phyloP scores from a whole-genome alignment of 2,888 invertebrate species.

The Ceriagrion tenellum region DNA sequence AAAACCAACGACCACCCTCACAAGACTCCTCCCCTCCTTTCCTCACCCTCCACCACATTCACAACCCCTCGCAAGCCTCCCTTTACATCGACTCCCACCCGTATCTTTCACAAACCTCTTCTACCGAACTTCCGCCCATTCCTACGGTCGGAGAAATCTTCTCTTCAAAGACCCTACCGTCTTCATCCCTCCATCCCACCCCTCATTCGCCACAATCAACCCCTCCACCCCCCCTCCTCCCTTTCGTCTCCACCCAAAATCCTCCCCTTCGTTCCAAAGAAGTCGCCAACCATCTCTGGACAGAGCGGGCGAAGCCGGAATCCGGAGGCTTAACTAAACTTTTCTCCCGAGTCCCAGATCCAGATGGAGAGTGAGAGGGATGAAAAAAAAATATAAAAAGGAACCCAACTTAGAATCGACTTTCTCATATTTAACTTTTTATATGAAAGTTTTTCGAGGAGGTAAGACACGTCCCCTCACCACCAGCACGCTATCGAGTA shows the following conservation, averaged over 20 bases:
- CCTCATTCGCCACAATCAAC: not conserved
- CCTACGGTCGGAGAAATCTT: not conserved
- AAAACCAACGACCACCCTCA: not conserved
- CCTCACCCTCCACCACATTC: not conserved
- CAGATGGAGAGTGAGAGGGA: not conserved
- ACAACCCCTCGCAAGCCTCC: not conserved
- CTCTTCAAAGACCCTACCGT: not conserved
- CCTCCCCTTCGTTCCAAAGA: not conserved
- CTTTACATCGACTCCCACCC: not conserved
- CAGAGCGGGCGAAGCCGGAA: not conserved
- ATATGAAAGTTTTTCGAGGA: not conserved
- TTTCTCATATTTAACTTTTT: conserved; percentile 16
- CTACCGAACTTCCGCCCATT: not conserved
- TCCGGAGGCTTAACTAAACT: not conserved
- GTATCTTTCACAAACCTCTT: not conserved
- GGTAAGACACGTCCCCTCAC: not conserved
- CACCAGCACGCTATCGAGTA: not conserved
- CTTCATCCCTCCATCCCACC: too few relatives aligned
- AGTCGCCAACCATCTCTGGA: not conserved
- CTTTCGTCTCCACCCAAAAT: not conserved
- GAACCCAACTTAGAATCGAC: not conserved
- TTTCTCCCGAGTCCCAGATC: not conserved
- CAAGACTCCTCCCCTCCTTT: not conserved
- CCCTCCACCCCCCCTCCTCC: not conserved
- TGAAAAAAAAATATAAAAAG: not conserved